Base-by-base conservation (phyloP, 2,113 vertebrate genomes). In the Chauna torquata region DNA sequence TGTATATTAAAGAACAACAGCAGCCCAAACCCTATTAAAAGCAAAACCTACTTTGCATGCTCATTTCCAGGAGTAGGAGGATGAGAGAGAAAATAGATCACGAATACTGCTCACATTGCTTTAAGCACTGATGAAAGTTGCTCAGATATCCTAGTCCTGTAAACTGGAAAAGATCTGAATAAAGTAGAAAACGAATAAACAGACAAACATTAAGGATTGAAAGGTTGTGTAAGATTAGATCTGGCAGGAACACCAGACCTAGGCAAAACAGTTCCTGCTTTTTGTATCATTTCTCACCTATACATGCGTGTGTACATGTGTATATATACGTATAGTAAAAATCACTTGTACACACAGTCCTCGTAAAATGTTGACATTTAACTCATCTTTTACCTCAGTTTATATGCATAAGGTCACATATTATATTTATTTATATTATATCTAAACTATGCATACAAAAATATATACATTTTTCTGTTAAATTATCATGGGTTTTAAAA, bases 191-290 rank as follows among this genome's bases (percentile, higher is more conserved):
- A 4, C 3, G 66, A 76, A 50, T 5, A 61, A 44, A 68, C 3
- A 80, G 7, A 16, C 2, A 49, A 59, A 52, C 14, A n/a, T 15
- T 47, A 89, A 79, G 45, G 49, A 32, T 18, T 14, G 80, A n/a
- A 92, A 95, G 61, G 30, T 75, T 94, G 54, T 68, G 20, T 78
- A 94, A 92, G 62, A 91, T 88, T 86, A 87, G 8, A 65, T 62
- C 57, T 45, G 70, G 0, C 3, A 42, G 27, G 22, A 82, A 45
- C 3, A 78, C 23, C 2, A 47, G 10, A 74, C 72, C 62, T 38
- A 71, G 24, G 28, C 47, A 86, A 50, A 72, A 6, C 7, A 12
- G 4, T 88, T 58, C 55, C n/a, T 40, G 52, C 59, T 68, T 75
- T 74, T 40, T 66, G 34, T 66, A 42, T 90, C 28, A 6, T 45